phyloP scores from a whole-genome alignment of 2,888 invertebrate species.

The Drosophila recens region DNA sequence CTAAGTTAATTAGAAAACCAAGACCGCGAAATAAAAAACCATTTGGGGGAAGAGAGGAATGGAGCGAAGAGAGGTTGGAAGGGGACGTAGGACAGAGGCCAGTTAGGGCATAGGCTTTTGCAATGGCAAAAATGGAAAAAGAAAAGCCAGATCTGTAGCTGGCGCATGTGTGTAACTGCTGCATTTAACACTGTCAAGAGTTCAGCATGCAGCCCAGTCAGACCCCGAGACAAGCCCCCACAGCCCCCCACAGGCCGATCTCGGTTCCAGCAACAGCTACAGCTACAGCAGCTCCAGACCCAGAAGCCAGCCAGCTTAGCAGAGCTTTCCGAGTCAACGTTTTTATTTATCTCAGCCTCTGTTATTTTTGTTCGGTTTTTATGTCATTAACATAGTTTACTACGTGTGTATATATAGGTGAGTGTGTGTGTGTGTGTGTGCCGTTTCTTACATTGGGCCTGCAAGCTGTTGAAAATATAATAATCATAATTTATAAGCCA shows the following conservation, averaged over 20 bases:
- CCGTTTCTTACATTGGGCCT: conserved; percentile 43
- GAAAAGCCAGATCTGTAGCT: conserved; percentile 26
- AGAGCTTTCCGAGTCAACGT: conserved; percentile 29
- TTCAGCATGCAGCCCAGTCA: conserved; percentile 52
- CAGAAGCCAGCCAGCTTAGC: conserved; percentile 33
- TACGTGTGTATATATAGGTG: conserved; percentile 15
- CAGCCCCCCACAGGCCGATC: background rate
- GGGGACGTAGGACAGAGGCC: conserved; percentile 8
- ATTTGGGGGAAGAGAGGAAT: background rate
- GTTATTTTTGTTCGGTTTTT: conserved; percentile 60
- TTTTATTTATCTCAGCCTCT: conserved; percentile 45
- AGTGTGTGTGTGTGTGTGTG: conserved; percentile 20
- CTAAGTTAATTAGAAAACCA: conserved; percentile 77
- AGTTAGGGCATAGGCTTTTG: conserved; percentile 15
- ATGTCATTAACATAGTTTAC: conserved; percentile 80
- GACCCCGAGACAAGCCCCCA: conserved; percentile 7
- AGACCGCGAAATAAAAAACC: conserved; percentile 45
- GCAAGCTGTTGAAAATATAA: conserved; percentile 72
- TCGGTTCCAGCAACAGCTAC: conserved; percentile 19
- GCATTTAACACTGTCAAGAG: conserved; percentile 79
- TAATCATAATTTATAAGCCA: conserved; percentile 72
- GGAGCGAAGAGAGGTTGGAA: background rate
- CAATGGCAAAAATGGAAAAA: conserved; percentile 18
- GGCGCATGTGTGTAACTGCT: conserved; percentile 72
- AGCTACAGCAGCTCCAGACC: conserved; percentile 26